Evolutionary conservation across 2,888 invertebrate genomes (phyloP).

Genomic region (Chydorus sphaericus): DNA sequence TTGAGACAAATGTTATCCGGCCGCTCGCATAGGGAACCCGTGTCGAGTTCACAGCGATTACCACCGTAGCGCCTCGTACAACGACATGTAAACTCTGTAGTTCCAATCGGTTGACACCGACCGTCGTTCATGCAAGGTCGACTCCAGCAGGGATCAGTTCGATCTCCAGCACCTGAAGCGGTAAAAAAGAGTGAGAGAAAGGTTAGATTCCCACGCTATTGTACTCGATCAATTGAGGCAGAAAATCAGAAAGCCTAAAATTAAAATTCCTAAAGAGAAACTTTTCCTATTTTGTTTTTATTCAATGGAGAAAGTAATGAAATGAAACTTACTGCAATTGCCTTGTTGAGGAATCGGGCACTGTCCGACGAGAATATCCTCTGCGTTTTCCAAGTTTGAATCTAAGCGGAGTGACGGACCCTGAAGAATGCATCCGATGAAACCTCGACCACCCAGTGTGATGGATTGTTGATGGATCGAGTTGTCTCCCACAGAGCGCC

Average conservation of each 20-base stretch:
- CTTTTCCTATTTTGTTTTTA: neutral
- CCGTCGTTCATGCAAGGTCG: conserved; percentile 19
- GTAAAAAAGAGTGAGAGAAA: too few relatives aligned
- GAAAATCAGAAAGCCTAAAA: too few relatives aligned
- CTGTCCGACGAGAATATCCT: neutral
- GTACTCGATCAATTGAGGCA: too few relatives aligned
- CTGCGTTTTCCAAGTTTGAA: neutral
- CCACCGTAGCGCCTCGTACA: conserved; percentile 25
- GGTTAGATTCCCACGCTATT: too few relatives aligned
- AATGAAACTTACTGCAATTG: neutral
- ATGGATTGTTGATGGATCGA: neutral
- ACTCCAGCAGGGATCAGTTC: conserved; percentile 17
- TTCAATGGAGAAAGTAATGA: neutral
- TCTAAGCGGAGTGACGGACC: conserved; percentile 40
- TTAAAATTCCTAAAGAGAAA: too few relatives aligned
- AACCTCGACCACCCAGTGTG: conserved; percentile 56
- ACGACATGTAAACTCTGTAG: conserved; percentile 22
- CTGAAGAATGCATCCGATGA: conserved; percentile 68
- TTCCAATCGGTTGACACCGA: conserved; percentile 16
- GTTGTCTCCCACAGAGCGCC: neutral
- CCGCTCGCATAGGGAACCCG: conserved; percentile 10
- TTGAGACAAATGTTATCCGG: conserved; percentile 9
- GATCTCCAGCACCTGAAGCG: conserved; percentile 13
- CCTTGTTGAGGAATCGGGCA: conserved; percentile 2
- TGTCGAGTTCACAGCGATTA: conserved; percentile 21